Evolutionary conservation across 2,888 invertebrate species (phyloP), one percentile per base, ranked within the genome.

Genomic region (Dryomyza anilis): DNA sequence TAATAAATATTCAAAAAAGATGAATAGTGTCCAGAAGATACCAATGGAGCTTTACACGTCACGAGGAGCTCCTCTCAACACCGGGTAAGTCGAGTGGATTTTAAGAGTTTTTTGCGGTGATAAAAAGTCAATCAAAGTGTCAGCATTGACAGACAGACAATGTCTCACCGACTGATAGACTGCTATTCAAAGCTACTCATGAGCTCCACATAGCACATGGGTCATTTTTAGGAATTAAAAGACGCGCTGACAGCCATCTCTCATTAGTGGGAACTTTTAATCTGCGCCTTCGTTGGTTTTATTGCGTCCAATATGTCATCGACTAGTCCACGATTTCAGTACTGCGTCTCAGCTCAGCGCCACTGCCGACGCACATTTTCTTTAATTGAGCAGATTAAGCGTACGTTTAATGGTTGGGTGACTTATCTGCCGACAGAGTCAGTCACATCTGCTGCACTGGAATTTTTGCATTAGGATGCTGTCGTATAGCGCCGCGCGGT

Each of bases 361-460:
- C n/a, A n/a, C 23, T 50, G 14, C 39, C 27, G 29, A 43, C 39
- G 61, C 21, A 39, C 19, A 53, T 43, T 61, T 61, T 21, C 53
- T 52, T 61, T 61, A 61, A 53, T 53, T 61, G 53, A n/a, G 43
- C 29, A 25, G 43, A 53, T 61, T 61, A 60, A 25, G 50, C 36
- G 52, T 21, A 16, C 27, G 27, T 52, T 60, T 29, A 61, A 52
- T 53, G 61, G 46, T 8, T 27, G 36, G 50, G 23, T 43, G 53
- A 60, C 52, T 61, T 61, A 61, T 61, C 61, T 53, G 43, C 52
- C 53, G 53, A 61, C 52, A 53, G 27, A 61, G 29, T n/a, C 23
- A 39, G 6, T 6, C 27, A 30, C 52, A 53, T 30, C 59, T 29
- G 59, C 27, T 5, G 23, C 33, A 33, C 48, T n/a, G 59, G 48